Base-by-base conservation (phyloP, 92 coral and sea anemone genomes). In the Heliopora coerulea region DNA sequence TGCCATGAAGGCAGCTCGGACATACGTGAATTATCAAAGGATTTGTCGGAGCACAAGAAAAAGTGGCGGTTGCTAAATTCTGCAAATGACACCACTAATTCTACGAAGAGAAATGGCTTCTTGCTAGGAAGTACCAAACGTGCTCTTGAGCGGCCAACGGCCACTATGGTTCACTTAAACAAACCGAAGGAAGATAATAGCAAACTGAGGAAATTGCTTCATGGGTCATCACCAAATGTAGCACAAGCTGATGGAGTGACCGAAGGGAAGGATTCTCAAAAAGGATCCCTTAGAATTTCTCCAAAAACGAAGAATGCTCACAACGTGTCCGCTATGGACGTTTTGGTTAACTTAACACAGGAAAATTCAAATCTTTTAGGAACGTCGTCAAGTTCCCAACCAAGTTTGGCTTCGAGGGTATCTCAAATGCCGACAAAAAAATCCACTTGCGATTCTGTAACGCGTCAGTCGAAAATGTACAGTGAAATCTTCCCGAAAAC, bases 1-100 rank as follows among this genome's bases (percentile, higher is more conserved):
- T 79, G 78, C 25, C 88, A 84, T 42, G 83, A 84, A 30, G 75
- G 54, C 15, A 59, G 52, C 52, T 46, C n/a, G n/a, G n/a, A 46
- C 52, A 46, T 15, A 6, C 15, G 52, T 46, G 52, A 15, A 8
- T 8, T 46, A 46, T n/a, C 52, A 46, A 46, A 2, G 2, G n/a
- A 2, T 15, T 6, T 2, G 7, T 8, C 15, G 15, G n/a, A 7
- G 17, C 10, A 8, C 17, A 46, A 46, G n/a, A 15, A 3, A 15
- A 46, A 46, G 2, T 46, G 52, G 7, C 12, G 14, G 15, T 46
- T 15, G 52, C 7, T 15, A 2, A 46, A 15, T n/a, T 8, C 52
- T 2, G 3, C 52, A 8, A 8, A 15, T 46, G 10, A n/a, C 15
- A 15, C 52, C 52, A 46, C 10, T 46, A 46, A 46, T n/a, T 15